Evolutionary conservation across 2,113 vertebrate species (phyloP).

Genomic region (Pygoscelis adeliae): DNA sequence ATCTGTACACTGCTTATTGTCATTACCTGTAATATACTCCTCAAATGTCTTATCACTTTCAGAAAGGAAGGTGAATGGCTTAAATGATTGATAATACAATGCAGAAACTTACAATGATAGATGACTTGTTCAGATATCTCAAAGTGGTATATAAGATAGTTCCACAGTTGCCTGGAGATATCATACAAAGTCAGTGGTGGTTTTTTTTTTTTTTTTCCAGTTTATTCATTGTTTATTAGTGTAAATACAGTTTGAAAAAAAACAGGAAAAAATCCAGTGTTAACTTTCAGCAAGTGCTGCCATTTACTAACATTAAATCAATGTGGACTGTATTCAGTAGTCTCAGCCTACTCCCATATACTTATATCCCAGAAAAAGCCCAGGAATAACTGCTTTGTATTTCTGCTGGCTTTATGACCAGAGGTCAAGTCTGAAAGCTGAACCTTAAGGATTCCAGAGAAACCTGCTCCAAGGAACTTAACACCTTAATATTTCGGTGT

Average conservation of each 20-base stretch:
- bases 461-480: not conserved
- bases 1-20: not conserved
- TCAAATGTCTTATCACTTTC: not conserved
- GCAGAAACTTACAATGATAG: not conserved
- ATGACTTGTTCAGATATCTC: not conserved
- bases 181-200: not conserved
- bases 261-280: not conserved
- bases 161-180: not conserved
- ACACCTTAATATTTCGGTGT: not conserved
- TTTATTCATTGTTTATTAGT: not conserved
- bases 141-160: not conserved
- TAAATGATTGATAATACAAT: not conserved
- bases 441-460: not conserved
- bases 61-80: not conserved
- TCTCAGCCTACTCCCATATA: not conserved
- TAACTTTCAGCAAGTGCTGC: not conserved
- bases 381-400: not conserved
- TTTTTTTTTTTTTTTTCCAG: not conserved
- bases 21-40: not conserved
- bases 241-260: not conserved
- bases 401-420: not conserved
- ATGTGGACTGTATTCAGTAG: not conserved
- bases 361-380: not conserved
- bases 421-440: not conserved
- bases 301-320: not conserved